A percentile compares a stretch with the other conserved stretches of the same genome.
Evolutionary conservation across 2,888 invertebrate genomes (phyloP).

Genomic region (Leucophenga maculata): DNA sequence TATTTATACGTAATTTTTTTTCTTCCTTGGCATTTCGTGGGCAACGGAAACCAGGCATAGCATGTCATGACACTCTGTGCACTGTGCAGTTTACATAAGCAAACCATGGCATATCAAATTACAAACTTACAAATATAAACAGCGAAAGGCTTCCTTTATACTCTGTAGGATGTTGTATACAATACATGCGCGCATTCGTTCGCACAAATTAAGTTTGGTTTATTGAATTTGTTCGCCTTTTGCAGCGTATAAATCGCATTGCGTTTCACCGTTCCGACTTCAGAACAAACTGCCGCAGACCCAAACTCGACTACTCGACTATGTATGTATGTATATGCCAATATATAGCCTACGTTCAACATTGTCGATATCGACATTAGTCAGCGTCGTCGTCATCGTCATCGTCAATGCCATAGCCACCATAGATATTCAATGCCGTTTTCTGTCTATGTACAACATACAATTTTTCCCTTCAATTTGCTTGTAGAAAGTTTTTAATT

Average conservation of each 20-base stretch:
- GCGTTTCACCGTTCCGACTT: neutral
- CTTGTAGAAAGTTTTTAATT: slow-evolving; percentile 17
- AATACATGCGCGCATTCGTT: too few species aligned
- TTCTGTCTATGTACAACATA: neutral
- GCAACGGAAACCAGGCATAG: too few species aligned
- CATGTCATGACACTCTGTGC: neutral
- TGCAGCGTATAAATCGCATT: slow-evolving; percentile 5
- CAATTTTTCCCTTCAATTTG: slow-evolving; percentile 15
- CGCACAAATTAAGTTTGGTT: slow-evolving; percentile 14
- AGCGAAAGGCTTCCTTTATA: neutral
- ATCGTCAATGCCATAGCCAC: neutral
- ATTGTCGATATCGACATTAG: neutral
- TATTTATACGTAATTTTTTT: too few species aligned
- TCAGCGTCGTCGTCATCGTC: slow-evolving; percentile 5
- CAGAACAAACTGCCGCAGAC: too few species aligned
- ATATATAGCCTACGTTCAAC: too few species aligned
- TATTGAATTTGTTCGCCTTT: slow-evolving; percentile 18
- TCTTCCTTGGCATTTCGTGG: too few species aligned
- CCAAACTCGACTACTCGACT: too few species aligned
- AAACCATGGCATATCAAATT: slow-evolving; percentile 1
- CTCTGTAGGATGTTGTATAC: too few species aligned
- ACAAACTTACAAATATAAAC: neutral
- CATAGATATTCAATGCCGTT: too few species aligned
- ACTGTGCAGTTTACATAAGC: neutral
- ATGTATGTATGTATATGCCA: too few species aligned